Conservation (phyloP, 2,888 invertebrate genomes). For the Pandemis corylana region DNA sequence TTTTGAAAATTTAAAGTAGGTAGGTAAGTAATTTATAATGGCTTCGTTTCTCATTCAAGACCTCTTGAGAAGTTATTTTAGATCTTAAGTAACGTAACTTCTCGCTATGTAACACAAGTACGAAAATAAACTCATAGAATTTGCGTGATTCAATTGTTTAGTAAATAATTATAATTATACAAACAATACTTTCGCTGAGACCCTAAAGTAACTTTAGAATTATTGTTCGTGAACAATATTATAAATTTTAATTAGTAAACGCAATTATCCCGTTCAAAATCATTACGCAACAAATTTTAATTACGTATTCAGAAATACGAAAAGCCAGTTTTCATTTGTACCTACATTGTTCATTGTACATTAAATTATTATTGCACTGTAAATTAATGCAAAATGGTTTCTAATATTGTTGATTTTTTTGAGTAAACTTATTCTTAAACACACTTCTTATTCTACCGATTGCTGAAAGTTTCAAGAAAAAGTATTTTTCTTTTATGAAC, state of each 20-base stretch:
- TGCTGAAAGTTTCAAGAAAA: neutral
- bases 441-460: neutral
- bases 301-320: neutral
- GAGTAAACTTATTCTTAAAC: neutral
- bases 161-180: neutral
- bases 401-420: neutral
- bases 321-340: neutral
- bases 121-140: neutral
- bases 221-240: neutral
- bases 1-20: constrained; percentile 4
- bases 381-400: neutral
- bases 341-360: too few species aligned
- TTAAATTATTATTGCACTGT: too few species aligned
- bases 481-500: neutral
- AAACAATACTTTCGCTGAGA: neutral
- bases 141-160: neutral
- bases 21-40: constrained; percentile 3
- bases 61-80: neutral
- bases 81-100: neutral
- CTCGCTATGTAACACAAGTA: neutral
- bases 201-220: neutral
- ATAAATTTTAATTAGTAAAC: constrained; percentile 1
- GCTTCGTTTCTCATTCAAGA: neutral
- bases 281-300: neutral
- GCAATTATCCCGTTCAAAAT: constrained; percentile 7